Evolutionary conservation across 2,113 vertebrate genomes (phyloP).

Genomic region (Notiomystis cincta): DNA sequence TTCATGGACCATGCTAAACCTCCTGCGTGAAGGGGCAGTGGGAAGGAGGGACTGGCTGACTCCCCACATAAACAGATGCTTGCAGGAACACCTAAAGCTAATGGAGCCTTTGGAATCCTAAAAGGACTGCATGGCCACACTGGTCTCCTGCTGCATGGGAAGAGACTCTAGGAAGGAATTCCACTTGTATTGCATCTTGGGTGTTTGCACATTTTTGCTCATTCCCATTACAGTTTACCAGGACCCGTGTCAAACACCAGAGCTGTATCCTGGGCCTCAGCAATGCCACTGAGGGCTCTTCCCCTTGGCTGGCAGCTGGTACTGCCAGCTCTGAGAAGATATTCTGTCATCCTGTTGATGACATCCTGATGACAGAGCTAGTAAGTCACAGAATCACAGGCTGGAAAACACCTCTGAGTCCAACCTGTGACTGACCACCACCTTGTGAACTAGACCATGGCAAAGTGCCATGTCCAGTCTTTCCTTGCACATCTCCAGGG

Average conservation of each 20-base stretch:
- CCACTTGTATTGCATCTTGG: background rate
- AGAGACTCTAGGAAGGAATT: background rate
- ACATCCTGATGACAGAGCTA: no score
- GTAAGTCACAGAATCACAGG: background rate
- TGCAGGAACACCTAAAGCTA: background rate
- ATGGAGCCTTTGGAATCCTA: background rate
- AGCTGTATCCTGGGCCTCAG: background rate
- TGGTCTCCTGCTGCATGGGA: background rate
- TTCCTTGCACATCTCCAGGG: background rate
- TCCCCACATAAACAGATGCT: background rate
- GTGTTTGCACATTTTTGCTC: no score
- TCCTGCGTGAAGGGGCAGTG: rapidly evolving
- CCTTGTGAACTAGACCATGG: background rate
- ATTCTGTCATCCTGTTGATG: background rate
- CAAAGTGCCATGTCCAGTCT: background rate
- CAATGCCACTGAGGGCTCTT: rapidly evolving
- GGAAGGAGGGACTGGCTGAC: background rate
- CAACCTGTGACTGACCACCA: background rate
- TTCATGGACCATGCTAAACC: rapidly evolving
- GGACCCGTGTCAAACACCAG: rapidly evolving
- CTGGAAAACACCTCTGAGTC: background rate
- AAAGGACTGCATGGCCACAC: rapidly evolving
- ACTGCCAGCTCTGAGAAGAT: rapidly evolving
- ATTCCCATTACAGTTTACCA: background rate
- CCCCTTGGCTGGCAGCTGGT: no score